Conservation (phyloP, 2,797 vertebrate species). For the Pempheris klunzingeri region DNA sequence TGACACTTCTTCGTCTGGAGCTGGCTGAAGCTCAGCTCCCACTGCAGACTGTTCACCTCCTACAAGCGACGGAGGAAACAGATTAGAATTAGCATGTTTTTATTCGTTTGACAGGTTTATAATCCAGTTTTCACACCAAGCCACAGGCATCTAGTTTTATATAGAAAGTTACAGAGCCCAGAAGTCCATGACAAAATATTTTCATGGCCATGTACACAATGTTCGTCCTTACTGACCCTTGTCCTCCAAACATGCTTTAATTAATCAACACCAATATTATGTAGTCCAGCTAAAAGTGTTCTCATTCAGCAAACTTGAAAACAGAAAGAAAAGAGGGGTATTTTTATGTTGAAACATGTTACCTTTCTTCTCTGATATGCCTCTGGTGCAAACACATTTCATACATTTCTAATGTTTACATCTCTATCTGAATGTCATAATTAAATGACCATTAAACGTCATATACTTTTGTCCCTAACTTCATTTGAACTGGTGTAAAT, state of each 20-base stretch:
- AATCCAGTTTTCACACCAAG: neutral
- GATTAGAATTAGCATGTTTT: neutral
- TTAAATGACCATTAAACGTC: too few species aligned
- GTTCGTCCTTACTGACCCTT: neutral
- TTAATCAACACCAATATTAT: neutral
- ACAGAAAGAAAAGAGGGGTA: neutral
- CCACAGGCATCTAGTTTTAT: neutral
- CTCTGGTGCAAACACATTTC: neutral
- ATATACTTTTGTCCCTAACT: too few species aligned
- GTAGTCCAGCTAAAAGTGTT: neutral
- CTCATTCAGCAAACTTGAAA: neutral
- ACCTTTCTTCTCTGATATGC: too few species aligned
- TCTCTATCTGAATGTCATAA: too few species aligned
- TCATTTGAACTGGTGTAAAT: too few species aligned
- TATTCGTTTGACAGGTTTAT: neutral
- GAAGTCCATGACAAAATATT: neutral
- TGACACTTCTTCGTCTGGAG: slow-evolving; percentile 90
- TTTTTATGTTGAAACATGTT: neutral
- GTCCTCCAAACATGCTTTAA: neutral
- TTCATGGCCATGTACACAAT: neutral
- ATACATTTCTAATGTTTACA: too few species aligned
- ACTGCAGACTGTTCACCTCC: slow-evolving; percentile 94
- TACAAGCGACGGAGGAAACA: slow-evolving; percentile 54
- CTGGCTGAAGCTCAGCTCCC: slow-evolving; percentile 94
- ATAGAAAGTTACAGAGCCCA: neutral